Evolutionary conservation across 2,888 invertebrate genomes (phyloP), one percentile per base, ranked within the genome.

Genomic region (Acanthosepion esculentum): DNA sequence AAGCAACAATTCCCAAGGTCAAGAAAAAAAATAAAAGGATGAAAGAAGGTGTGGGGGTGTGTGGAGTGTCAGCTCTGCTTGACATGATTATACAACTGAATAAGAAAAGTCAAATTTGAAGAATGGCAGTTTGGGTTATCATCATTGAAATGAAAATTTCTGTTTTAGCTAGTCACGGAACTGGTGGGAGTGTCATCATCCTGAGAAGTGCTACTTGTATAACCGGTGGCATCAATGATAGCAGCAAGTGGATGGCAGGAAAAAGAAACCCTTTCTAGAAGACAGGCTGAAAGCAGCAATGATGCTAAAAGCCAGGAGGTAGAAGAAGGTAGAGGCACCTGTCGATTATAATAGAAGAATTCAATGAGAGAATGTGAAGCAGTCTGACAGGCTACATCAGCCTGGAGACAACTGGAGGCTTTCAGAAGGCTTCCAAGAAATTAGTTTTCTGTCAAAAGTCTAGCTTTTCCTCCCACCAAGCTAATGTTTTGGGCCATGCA

Each of bases 321-420:
- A 78, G 59, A 78, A 78, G 78, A 78, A 78, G n/a, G n/a, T 78
- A 78, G 78, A n/a, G 78, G n/a, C 78, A 78, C n/a, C 78, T 78
- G 78, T 78, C 78, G n/a, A 78, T n/a, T n/a, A 78, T n/a, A 78
- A 78, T 78, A n/a, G n/a, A 78, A 78, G 78, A 33, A n/a, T 78
- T 78, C 78, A 78, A 78, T 78, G n/a, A 33, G n/a, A 78, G 33
- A 78, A 78, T 78, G 78, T 78, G 78, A 78, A 78, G 78, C 78
- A 78, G 78, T 78, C 78, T 78, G 78, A 78, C 78, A n/a, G 78
- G 78, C 78, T 78, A 78, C 78, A 78, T 78, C 78, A 78, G 78
- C 78, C 78, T n/a, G 78, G 78, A 78, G 78, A 78, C 78, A 78
- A 78, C 78, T 33, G 78, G n/a, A 33, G n/a, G n/a, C 78, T 78